A percentile compares a stretch with the other conserved stretches of the same genome.
These are phyloP conservation scores for Actinernus sp. DNA, from an alignment of 92 coral and sea anemone genomes.

Conservation along the genomic window DNA sequence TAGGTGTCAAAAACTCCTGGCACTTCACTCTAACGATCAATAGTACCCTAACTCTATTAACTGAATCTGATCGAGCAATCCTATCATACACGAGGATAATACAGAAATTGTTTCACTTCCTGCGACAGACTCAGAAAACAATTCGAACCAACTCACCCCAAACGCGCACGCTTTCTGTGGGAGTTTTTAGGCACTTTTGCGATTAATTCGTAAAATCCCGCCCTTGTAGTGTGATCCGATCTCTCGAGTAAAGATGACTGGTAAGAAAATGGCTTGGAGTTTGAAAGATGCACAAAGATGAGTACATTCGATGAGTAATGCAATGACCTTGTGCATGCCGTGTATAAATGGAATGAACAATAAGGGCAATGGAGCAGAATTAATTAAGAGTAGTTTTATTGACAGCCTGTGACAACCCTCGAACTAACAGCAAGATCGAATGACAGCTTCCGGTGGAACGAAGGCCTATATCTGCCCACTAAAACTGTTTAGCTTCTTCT, in stretches of 20 bases:
- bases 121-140: slow-evolving; percentile 12
- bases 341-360: slow-evolving; percentile 49
- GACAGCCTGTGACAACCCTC: slow-evolving; percentile 42
- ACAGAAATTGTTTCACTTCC: slow-evolving; percentile 42
- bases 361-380: slow-evolving; percentile 34
- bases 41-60: neutral
- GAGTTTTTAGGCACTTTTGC: neutral
- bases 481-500: neutral
- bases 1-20: slow-evolving; percentile 15
- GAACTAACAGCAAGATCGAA: slow-evolving; percentile 36
- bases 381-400: slow-evolving; percentile 40
- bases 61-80: neutral
- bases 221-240: neutral
- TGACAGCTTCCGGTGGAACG: slow-evolving; percentile 4
- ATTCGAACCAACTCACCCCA: slow-evolving; percentile 14
- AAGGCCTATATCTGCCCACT: neutral
- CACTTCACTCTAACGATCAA: neutral
- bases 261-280: slow-evolving; percentile 1
- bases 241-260: slow-evolving; percentile 5
- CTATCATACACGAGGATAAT: slow-evolving; percentile 30
- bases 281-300: slow-evolving; percentile 7
- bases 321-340: slow-evolving; percentile 49
- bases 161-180: neutral
- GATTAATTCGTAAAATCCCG: neutral
- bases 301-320: slow-evolving; percentile 2